Evolutionary conservation across 2,888 invertebrate species (phyloP), one percentile per base, ranked within the genome.

Genomic region (Atethmia centrago): DNA sequence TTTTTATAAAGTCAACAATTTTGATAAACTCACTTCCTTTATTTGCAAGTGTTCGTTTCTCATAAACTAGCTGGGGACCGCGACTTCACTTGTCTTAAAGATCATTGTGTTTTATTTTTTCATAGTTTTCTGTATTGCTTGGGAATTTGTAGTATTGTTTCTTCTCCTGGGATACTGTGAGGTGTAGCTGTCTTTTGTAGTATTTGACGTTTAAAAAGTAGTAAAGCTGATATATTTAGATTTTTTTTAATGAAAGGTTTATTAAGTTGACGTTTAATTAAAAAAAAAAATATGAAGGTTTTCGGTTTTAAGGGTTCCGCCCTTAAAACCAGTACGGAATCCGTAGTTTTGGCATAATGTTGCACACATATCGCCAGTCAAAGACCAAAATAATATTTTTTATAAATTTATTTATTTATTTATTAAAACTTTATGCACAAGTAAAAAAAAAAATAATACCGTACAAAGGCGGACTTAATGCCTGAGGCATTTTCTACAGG

Each of bases 1-100:
- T 80, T 83, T 85, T 87, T 84, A 65, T 74, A 67, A 84, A 87
- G 85, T 87, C 85, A 83, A 86, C 82, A 76, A 53, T 80, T 81
- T 82, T 77, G 59, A 83, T 78, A 77, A 84, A 78, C 69, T 78
- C 56, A 47, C 63, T 68, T 71, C 28, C 55, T 72, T 85, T 77
- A 80, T 81, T 81, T 62, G 69, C 71, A 71, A 72, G n/a, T 56
- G 71, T 75, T 77, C 62, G 65, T 42, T 74, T 59, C 53, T 58
- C 42, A 19, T 47, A 16, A 72, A 74, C 64, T 72, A 75, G 65
- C 65, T 65, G 19, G 31, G 53, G 40, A 59, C 40, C 21, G 47
- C n/a, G 61, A 69, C 31, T 71, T 40, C 45, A 40, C 59, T 71
- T 71, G 36, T 31, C 51, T 63, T 62, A 25, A 53, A 67, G 14